Base-by-base conservation (phyloP, 2,888 invertebrate species). In the Xestia ashworthii region DNA sequence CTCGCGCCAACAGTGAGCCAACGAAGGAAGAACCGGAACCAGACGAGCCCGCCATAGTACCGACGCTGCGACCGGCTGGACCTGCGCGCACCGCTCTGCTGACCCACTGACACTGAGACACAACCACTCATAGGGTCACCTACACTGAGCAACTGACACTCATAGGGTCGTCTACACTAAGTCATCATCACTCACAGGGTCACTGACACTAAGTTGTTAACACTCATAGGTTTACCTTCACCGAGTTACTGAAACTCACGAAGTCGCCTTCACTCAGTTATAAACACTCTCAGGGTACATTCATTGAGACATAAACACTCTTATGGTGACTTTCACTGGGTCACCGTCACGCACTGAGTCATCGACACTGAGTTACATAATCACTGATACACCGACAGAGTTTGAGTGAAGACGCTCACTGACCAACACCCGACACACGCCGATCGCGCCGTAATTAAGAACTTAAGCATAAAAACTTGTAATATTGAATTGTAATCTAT, bases 11-110 rank as follows among this genome's bases (percentile, higher is more conserved):
- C 91, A 95, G 93, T 87, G 95, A 95, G 85, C 83, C 93, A 55
- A 91, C 92, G 25, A 94, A 93, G 73, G 93, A 92, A 74, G 93
- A 92, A 69, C 84, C 92, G 64, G 93, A 92, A 73, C 81, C 91
- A 11, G 94, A 94, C 62, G 95, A 96, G 76, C 94, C 95, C 19
- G 94, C 93, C 73, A 96, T 96, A 85, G 95, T 96, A 67, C 95
- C 96, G 9, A 95, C 92, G 9, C 89, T 96, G 58, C 93, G 96
- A 41, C 95, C 96, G 1, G 82, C 94, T 0, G 93, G 94, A 32
- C 95, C 96, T 1, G 84, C 95, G 55, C 92, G 95, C 55, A 84
- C 95, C 16, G 86, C 92, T 5, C 89, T 94, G 55, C 92, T 92
- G 84, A 93, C 93, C 75, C 94, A 92, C 79, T 94, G 88, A 92